Percentiles rank a stretch among this genome's conserved stretches.
Evolutionary conservation across 2,888 invertebrate genomes (phyloP).

Genomic region (Hydriomena furcata): DNA sequence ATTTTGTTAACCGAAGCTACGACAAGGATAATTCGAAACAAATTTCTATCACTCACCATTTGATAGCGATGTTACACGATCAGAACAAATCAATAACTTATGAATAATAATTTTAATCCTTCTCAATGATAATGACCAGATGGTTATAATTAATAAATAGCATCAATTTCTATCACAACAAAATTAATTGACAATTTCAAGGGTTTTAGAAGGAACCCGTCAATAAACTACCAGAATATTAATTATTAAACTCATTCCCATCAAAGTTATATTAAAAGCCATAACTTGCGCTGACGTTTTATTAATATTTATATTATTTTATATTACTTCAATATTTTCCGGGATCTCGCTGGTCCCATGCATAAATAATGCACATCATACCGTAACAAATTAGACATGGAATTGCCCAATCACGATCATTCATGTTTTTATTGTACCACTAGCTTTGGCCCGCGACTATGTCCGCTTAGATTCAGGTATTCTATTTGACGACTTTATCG

Average conservation of each 20-base stretch:
- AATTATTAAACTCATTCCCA: slow-evolving; percentile 27
- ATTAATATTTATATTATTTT: slow-evolving; percentile 26
- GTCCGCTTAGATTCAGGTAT: too few relatives aligned
- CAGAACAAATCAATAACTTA: too few relatives aligned
- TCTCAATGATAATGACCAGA: neutral
- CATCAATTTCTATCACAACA: slow-evolving; percentile 10
- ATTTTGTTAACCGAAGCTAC: too few relatives aligned
- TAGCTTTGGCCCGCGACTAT: neutral
- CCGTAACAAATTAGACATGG: slow-evolving; percentile 45
- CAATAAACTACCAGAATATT: slow-evolving; percentile 31
- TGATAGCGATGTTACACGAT: too few relatives aligned
- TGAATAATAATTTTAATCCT: neutral
- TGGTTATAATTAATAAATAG: neutral
- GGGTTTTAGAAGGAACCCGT: neutral
- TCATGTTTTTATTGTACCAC: slow-evolving; percentile 41
- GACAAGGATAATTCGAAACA: too few relatives aligned
- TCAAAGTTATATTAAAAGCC: slow-evolving; percentile 30
- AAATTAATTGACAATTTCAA: slow-evolving; percentile 6
- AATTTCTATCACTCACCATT: too few relatives aligned
- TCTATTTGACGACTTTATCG: too few relatives aligned
- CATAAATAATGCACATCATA: slow-evolving; percentile 41
- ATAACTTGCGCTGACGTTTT: slow-evolving; percentile 25
- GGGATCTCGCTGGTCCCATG: slow-evolving; percentile 24
- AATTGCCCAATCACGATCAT: slow-evolving; percentile 51
- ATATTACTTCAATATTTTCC: slow-evolving; percentile 18